Conservation (phyloP, 1,140 invertebrate species). For the Atta texana region DNA sequence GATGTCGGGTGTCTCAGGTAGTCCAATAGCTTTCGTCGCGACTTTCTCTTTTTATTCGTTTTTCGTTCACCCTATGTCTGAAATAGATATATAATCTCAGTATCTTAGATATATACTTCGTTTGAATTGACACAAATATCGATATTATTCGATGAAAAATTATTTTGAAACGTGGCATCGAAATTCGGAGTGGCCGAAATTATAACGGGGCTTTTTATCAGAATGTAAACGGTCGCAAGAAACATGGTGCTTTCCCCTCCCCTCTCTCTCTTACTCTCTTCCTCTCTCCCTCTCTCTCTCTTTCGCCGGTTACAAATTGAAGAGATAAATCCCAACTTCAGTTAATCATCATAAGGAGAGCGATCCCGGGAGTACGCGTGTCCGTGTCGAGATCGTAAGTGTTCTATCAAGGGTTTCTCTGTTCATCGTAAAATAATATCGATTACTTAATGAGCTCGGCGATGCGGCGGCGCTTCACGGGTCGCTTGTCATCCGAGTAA, state of each 20-base stretch:
- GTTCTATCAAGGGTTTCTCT: conserved; percentile 65
- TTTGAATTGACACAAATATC: not conserved
- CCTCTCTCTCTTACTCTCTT: not conserved
- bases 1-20: conserved; percentile 27
- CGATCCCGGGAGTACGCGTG: conserved; percentile 53
- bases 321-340: conserved; percentile 38
- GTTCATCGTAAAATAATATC: conserved; percentile 65
- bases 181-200: not conserved
- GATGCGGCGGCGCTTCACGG: conserved; percentile 56
- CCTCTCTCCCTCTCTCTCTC: too few relatives aligned
- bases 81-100: conserved; percentile 31
- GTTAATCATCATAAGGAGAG: conserved; percentile 51
- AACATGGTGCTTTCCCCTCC: not conserved
- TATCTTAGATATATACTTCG: not conserved
- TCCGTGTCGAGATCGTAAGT: conserved; percentile 51
- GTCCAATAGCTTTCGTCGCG: conserved; percentile 19
- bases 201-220: conserved; percentile 21
- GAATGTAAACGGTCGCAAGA: conserved; percentile 26
- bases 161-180: not conserved
- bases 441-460: conserved; percentile 68
- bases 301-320: conserved; percentile 43
- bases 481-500: conserved; percentile 62
- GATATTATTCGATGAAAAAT: not conserved
- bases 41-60: conserved; percentile 10
- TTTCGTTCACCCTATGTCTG: not conserved